Base-by-base conservation (phyloP, 1,140 invertebrate species). In the Nasonia longicornis region DNA sequence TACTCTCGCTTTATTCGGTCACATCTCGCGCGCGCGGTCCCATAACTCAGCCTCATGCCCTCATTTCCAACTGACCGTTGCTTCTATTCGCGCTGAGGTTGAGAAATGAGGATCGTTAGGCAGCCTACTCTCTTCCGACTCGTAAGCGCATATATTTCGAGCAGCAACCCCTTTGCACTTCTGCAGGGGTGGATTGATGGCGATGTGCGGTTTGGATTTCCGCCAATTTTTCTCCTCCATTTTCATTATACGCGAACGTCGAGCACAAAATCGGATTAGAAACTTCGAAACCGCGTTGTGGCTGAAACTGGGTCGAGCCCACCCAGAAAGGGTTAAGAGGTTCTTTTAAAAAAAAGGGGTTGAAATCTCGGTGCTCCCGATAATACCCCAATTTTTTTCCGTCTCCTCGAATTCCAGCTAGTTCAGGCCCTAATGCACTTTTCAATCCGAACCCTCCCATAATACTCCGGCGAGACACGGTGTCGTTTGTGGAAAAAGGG, bases 51-150 rank as follows among this genome's bases (percentile, higher is more conserved):
- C 8, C 64, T 74, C 26, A 26, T 26, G 26, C 26, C 26, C 26
- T 26, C 74, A 80, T 80, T 80, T 75, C 38, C 26, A 80, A 84
- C 58, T 80, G 83, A 84, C 83, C 83, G 84, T 77, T 85, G 81
- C 31, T 84, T 85, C 84, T 75, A 78, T 66, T 45, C 75, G 75
- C 75, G 75, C 76, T 78, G 45, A 63, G 58, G 29, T 70, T 71
- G 77, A 79, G 70, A 79, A 79, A 79, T 77, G 70, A 77, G 38
- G 16, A 8, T 35, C 29, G 3, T 48, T 52, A 70, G 76, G 35
- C n/a, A 35, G 45, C 16, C 38, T 45, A 8, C 66, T 70, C 67
- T n/a, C 16, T 31, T 20, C 38, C 48, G 35, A 31, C 31, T 31
- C 20, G 20, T n/a, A 0, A n/a, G 16, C 7, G 3, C 3, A 20